These are phyloP conservation scores for Neolamprologus ventralis DNA, from an alignment of 2,113 vertebrate genomes.

Conservation along the genomic window DNA sequence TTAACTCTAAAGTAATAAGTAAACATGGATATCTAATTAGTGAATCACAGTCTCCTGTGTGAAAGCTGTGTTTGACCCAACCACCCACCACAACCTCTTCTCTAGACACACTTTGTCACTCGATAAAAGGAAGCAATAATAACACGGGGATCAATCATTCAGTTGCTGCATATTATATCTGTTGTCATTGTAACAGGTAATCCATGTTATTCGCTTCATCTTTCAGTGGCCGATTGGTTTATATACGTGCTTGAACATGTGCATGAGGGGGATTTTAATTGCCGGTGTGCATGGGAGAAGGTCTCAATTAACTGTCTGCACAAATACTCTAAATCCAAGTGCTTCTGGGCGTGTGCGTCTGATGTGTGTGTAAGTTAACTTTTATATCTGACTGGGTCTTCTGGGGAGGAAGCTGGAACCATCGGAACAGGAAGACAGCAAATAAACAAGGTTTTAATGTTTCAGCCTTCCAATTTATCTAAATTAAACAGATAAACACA, in stretches of 20 bases:
- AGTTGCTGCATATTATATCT: neutral
- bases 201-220: neutral
- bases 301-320: neutral
- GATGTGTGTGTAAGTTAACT: neutral
- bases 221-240: neutral
- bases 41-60: neutral
- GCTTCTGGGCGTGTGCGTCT: neutral
- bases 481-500: slow-evolving; percentile 52
- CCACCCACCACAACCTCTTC: neutral
- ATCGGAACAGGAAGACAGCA: slow-evolving; percentile 41
- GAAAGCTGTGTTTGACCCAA: neutral
- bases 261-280: neutral
- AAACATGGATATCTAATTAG: neutral
- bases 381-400: neutral
- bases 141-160: neutral
- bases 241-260: neutral
- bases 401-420: slow-evolving; percentile 37
- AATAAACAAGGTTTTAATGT: slow-evolving; percentile 60
- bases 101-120: neutral
- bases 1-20: neutral
- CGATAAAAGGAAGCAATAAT: neutral
- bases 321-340: neutral
- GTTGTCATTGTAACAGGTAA: neutral
- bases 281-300: neutral
- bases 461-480: slow-evolving; percentile 41